These are phyloP conservation scores for Meriones psammophilus DNA, from an alignment of 2,797 vertebrate genomes.

Conservation along the genomic window DNA sequence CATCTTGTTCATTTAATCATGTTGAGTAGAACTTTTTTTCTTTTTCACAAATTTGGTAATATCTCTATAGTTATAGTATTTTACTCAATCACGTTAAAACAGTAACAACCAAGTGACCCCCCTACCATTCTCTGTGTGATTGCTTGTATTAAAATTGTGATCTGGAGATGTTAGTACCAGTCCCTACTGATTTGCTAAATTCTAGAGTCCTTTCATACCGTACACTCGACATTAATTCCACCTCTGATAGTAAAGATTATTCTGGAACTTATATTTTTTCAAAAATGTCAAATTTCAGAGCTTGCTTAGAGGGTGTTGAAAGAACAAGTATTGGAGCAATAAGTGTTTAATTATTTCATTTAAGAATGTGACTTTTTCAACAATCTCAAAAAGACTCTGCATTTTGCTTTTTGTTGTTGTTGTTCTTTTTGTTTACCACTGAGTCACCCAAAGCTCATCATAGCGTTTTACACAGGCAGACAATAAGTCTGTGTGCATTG, in stretches of 20 bases:
- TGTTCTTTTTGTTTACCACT: background rate
- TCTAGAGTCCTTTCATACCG: background rate
- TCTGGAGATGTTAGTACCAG: background rate
- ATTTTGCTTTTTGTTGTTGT: background rate
- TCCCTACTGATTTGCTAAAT: background rate
- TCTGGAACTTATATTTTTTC: background rate
- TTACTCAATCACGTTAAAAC: slow-evolving; percentile 32
- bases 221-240: background rate
- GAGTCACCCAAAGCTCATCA: background rate
- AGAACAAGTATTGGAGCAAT: background rate
- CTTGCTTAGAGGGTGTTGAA: background rate
- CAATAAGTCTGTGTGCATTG: background rate
- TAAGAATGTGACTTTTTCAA: background rate
- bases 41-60: background rate
- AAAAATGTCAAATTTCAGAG: background rate
- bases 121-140: background rate
- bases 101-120: background rate
- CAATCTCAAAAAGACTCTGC: background rate
- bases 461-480: background rate
- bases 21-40: background rate
- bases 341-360: background rate
- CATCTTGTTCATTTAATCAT: background rate
- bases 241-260: background rate
- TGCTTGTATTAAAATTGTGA: background rate
- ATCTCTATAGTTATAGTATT: background rate